phyloP scores from a whole-genome alignment of 2,797 vertebrate genomes.

The Coregonus suidteri region DNA sequence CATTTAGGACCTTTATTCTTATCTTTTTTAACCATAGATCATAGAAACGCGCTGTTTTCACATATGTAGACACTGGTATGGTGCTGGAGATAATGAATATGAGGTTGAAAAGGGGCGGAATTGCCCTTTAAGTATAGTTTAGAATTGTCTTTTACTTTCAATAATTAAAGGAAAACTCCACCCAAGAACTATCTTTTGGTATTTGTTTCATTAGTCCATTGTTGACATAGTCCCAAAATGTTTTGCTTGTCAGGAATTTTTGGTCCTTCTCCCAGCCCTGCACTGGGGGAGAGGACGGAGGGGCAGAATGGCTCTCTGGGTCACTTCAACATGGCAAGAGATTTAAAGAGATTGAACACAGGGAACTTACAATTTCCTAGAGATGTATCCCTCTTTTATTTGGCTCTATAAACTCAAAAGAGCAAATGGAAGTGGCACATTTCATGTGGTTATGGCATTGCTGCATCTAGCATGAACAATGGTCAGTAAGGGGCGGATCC shows the following conservation, averaged over 20 bases:
- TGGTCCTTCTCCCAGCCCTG: constrained; percentile 62
- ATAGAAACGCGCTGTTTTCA: no score
- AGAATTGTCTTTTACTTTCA: no score
- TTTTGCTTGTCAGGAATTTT: constrained; percentile 6
- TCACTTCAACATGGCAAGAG: constrained; percentile 52
- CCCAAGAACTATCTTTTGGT: no score
- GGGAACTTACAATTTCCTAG: constrained; percentile 48
- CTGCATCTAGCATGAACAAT: background rate
- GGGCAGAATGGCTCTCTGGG: constrained; percentile 69
- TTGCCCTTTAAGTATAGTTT: no score
- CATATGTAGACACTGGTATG: no score
- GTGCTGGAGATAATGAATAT: no score
- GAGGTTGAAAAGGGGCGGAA: no score
- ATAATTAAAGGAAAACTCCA: no score
- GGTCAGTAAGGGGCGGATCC: background rate
- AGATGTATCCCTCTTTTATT: constrained; percentile 44
- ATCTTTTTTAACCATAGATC: no score
- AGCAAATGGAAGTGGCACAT: background rate
- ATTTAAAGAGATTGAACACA: constrained; percentile 52
- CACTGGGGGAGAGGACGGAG: constrained; percentile 21
- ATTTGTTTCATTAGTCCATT: no score
- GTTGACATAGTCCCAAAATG: no score
- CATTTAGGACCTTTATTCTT: no score
- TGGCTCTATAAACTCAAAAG: background rate
- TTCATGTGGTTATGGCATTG: background rate